phyloP scores from a whole-genome alignment of 2,797 vertebrate species.

The Coendou prehensilis region DNA sequence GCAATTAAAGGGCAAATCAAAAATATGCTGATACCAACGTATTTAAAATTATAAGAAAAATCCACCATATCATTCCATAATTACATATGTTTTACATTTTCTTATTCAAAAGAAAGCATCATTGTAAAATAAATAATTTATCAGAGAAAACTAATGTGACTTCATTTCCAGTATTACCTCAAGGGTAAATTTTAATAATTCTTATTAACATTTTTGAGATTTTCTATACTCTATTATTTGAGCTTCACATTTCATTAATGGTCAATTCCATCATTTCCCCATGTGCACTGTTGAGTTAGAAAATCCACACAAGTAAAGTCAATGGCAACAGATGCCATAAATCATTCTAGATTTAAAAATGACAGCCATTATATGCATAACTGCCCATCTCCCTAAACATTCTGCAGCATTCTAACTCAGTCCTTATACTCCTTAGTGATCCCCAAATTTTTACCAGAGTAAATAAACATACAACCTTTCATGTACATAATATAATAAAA shows the following conservation, averaged over 20 bases:
- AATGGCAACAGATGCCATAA: not conserved
- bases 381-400: not conserved
- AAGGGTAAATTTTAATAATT: not conserved
- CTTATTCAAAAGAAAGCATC: not conserved
- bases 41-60: conserved; percentile 20
- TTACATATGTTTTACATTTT: not conserved
- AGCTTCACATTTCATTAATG: not conserved
- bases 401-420: not conserved
- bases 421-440: not conserved
- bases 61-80: not conserved
- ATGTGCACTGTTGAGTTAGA: not conserved
- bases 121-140: not conserved
- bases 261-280: not conserved
- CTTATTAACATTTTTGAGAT: not conserved
- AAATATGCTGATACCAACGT: not conserved
- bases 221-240: not conserved
- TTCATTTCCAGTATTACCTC: not conserved
- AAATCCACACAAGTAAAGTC: not conserved
- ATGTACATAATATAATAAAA: not conserved
- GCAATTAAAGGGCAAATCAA: not conserved
- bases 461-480: not conserved
- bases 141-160: not conserved
- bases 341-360: not conserved
- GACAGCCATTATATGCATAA: not conserved
- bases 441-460: not conserved